Base-by-base conservation (phyloP, 2,888 invertebrate species). In the Spodoptera exigua region DNA sequence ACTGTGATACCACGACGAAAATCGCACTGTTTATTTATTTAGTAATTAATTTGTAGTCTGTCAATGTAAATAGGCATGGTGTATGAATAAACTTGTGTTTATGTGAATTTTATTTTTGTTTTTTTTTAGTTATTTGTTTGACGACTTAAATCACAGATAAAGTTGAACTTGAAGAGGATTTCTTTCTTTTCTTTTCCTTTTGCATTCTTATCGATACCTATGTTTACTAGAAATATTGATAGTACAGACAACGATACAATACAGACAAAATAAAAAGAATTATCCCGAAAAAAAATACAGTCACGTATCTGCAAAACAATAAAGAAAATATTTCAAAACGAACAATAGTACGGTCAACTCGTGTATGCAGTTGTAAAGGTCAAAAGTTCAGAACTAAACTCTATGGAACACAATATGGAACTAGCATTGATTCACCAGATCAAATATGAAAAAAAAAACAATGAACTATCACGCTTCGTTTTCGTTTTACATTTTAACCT, bases 1-100 rank as follows among this genome's bases (percentile, higher is more conserved):
- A 89, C 92, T 93, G 93, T 93, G 93, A 93, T 92, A 93, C 88
- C 88, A 90, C 88, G 80, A 86, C 79, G 74, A 78, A 82, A 81
- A 76, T 76, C 84, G 85, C 88, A 91, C 88, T 85, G 77, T 81
- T 79, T 82, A 83, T 80, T 85, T 83, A 80, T 85, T 85, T 88
- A 87, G 83, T 85, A 82, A 67, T 62, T 77, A 80, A 76, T 80
- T n/a, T 76, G 77, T 84, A 83, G 80, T 73, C 76, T 85, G 85
- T 80, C 80, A 84, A 83, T 92, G 90, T 91, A 90, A 86, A 91
- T 90, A 92, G 80, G 79, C 84, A 86, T 82, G 79, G 76, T 75
- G 79, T 78, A 82, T 84, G 83, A 89, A 87, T 81, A 82, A 88
- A 86, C 83, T 80, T 82, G 83, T 80, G 80, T 79, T 78, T 78